phyloP scores from a whole-genome alignment of 2,797 vertebrate species.

The Chelmon rostratus region DNA sequence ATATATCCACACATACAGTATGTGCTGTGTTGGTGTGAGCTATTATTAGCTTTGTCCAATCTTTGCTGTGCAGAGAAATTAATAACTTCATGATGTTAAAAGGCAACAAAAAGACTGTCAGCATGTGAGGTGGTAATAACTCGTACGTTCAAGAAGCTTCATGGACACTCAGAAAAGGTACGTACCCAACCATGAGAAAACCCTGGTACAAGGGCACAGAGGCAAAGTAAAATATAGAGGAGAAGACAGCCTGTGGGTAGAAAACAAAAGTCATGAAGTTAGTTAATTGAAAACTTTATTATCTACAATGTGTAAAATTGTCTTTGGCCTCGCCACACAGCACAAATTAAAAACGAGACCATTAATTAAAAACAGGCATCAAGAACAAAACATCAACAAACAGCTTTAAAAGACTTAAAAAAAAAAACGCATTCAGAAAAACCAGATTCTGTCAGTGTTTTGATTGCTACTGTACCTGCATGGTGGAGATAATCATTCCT shows the following conservation, averaged over 20 bases:
- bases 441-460: background rate
- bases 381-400: background rate
- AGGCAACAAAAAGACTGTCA: background rate
- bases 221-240: constrained; percentile 97
- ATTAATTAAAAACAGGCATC: constrained; percentile 8
- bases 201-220: constrained; percentile 99
- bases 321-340: background rate
- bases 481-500: constrained; percentile 98
- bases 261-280: constrained; percentile 26
- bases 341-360: constrained; percentile 2
- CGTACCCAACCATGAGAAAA: constrained; percentile 99
- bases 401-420: background rate
- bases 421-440: background rate
- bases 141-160: too few relatives aligned
- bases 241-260: constrained; percentile 93
- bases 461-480: constrained; percentile 88
- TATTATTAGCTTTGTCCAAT: background rate
- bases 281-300: background rate
- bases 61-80: background rate
- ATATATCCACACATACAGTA: background rate
- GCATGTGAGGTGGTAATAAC: too few relatives aligned
- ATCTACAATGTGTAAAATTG: background rate
- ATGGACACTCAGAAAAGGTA: constrained; percentile 36
- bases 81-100: background rate
- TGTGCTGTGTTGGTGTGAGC: too few relatives aligned